Evolutionary conservation across 2,888 invertebrate genomes (phyloP).

Genomic region (Trissolcus brochymenae): DNA sequence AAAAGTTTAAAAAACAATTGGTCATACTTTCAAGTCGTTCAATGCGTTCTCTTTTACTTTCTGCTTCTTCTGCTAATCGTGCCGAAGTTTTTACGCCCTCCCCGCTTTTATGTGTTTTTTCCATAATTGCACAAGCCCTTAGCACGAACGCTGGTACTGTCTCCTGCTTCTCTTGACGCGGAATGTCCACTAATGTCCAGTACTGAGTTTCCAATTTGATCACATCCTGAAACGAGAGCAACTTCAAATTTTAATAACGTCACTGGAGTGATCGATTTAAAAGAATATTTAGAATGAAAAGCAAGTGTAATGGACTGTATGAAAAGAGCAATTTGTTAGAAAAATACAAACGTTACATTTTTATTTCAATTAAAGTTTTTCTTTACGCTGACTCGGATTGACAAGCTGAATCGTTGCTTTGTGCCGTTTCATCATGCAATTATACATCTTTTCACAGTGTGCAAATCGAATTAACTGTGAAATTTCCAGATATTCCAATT

Average conservation of each 20-base stretch:
- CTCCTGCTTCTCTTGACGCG: constrained; percentile 95
- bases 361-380: too few species aligned
- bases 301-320: too few species aligned
- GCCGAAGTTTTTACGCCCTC: constrained; percentile 92
- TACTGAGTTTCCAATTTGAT: constrained; percentile 94
- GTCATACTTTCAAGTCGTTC: constrained; percentile 89
- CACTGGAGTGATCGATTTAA: not conserved
- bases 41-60: constrained; percentile 88
- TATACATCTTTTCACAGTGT: too few species aligned
- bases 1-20: not conserved
- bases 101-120: constrained; percentile 92
- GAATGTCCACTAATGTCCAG: constrained; percentile 95
- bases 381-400: too few species aligned
- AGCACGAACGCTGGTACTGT: constrained; percentile 94
- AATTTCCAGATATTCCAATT: too few species aligned
- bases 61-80: constrained; percentile 90
- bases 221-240: constrained; percentile 83
- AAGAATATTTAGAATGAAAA: not conserved
- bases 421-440: too few species aligned
- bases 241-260: not conserved
- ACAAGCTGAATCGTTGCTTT: too few species aligned
- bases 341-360: not conserved
- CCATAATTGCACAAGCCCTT: constrained; percentile 93
- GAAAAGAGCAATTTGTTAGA: too few species aligned
- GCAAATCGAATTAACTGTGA: too few species aligned